Conservation (phyloP, 2,113 vertebrate species). For the Coregonus clupeaformis region DNA sequence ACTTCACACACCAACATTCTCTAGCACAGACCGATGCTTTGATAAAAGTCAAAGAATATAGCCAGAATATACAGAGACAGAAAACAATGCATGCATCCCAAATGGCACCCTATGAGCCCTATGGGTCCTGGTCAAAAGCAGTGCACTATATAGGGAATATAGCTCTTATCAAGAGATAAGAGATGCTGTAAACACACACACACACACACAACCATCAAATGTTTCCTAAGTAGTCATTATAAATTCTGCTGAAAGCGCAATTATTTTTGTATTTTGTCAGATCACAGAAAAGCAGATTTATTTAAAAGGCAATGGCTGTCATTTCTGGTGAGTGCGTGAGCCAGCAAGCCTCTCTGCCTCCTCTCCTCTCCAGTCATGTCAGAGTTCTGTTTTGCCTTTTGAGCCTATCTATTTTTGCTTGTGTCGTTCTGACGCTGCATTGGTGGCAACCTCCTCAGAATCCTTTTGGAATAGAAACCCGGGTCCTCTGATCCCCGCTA, state of each 20-base stretch:
- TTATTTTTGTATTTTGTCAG: conserved; percentile 57
- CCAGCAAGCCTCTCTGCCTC: background rate
- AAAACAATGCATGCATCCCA: conserved; percentile 23
- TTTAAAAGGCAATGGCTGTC: conserved; percentile 54
- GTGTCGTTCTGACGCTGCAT: background rate
- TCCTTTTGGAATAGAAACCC: conserved; percentile 17
- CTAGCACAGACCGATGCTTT: too few species aligned
- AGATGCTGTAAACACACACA: conserved; percentile 33
- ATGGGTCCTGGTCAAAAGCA: too few species aligned
- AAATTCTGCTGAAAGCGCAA: conserved; percentile 58
- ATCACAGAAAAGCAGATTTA: conserved; percentile 58
- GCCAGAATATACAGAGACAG: conserved; percentile 25
- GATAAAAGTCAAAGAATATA: too few species aligned
- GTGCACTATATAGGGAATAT: too few species aligned
- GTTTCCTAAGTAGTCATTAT: conserved; percentile 24
- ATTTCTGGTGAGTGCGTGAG: conserved; percentile 17
- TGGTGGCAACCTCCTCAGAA: conserved; percentile 11
- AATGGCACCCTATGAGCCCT: too few species aligned
- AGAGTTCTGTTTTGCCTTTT: conserved; percentile 32
- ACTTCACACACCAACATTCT: too few species aligned
- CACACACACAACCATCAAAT: conserved; percentile 58
- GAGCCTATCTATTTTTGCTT: conserved; percentile 31
- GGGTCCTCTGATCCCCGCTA: background rate
- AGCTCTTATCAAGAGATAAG: conserved; percentile 40
- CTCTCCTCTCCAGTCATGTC: conserved; percentile 38